Conservation (phyloP, 2,113 vertebrate species). For the Erinaceus europaeus region DNA sequence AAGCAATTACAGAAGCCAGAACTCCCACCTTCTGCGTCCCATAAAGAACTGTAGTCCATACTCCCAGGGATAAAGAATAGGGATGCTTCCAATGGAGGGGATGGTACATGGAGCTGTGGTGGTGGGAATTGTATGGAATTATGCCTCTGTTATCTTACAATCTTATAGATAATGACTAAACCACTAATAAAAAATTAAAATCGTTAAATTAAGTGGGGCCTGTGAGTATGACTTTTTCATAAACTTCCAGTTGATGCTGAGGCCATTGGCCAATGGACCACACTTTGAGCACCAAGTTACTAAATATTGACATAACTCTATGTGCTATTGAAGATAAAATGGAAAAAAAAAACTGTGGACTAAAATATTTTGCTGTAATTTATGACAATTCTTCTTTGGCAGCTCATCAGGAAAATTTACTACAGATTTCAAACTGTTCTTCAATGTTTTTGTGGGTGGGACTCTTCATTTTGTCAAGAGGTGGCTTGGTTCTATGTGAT, state of each 20-base stretch:
- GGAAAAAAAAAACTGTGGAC: slow-evolving; percentile 32
- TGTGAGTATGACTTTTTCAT: background rate
- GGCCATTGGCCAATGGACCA: background rate
- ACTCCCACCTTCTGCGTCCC: too few relatives aligned
- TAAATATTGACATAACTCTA: background rate
- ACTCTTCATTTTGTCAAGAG: slow-evolving; percentile 15
- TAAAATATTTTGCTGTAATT: slow-evolving; percentile 25
- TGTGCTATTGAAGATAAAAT: background rate
- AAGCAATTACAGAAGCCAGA: too few relatives aligned
- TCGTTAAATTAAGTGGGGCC: background rate
- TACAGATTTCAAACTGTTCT: slow-evolving; percentile 43
- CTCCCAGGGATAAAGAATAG: too few relatives aligned
- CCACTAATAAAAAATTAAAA: too few relatives aligned
- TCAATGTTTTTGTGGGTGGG: background rate
- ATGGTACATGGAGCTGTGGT: too few relatives aligned
- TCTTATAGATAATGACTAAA: too few relatives aligned
- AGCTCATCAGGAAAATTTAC: slow-evolving; percentile 9
- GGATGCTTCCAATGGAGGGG: too few relatives aligned
- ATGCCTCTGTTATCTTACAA: too few relatives aligned
- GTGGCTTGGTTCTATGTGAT: background rate
- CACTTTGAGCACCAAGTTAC: background rate
- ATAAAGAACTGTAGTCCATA: too few relatives aligned
- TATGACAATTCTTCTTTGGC: background rate
- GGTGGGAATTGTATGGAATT: too few relatives aligned
- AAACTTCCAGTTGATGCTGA: background rate